A percentile compares a stretch with the other conserved stretches of the same genome.
Conservation (phyloP, 2,888 invertebrate genomes). For the Venusia cambrica region DNA sequence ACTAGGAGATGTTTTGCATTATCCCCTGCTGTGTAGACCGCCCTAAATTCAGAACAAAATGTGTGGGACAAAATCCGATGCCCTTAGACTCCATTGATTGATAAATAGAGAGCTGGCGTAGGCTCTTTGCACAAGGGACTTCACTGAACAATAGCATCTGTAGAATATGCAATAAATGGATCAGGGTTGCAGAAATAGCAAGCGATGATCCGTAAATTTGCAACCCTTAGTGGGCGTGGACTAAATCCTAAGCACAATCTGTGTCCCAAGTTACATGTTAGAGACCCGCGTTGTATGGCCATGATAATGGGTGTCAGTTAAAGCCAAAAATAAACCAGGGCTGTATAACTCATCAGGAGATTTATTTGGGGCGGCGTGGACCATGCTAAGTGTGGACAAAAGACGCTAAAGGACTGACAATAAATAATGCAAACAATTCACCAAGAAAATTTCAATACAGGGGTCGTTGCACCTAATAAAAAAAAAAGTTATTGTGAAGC, state of each 20-base stretch:
- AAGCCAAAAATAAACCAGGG: slow-evolving; percentile 11
- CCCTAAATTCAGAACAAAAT: neutral
- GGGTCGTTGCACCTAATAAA: too few relatives aligned
- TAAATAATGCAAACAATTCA: too few relatives aligned
- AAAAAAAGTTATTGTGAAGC: too few relatives aligned
- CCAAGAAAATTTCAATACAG: too few relatives aligned
- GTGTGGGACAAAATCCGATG: neutral
- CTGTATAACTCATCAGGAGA: slow-evolving; percentile 3
- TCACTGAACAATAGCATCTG: slow-evolving; percentile 3
- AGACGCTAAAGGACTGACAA: too few relatives aligned
- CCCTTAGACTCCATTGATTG: slow-evolving; percentile 1
- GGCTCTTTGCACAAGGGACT: too few relatives aligned
- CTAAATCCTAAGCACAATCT: too few relatives aligned
- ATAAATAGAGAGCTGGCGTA: too few relatives aligned
- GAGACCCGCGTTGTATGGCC: neutral
- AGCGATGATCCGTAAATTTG: slow-evolving; percentile 53
- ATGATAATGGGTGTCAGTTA: slow-evolving; percentile 5
- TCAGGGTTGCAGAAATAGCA: slow-evolving; percentile 47
- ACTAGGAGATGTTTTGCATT: neutral
- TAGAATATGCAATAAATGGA: slow-evolving; percentile 58
- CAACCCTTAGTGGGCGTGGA: slow-evolving; percentile 23
- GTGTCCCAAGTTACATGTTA: too few relatives aligned
- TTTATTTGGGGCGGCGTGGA: slow-evolving; percentile 1
- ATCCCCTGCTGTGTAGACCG: neutral
- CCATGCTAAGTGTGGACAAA: slow-evolving; percentile 9